Evolutionary conservation across 2,113 vertebrate species (phyloP).

Genomic region (Vicugna pacos): DNA sequence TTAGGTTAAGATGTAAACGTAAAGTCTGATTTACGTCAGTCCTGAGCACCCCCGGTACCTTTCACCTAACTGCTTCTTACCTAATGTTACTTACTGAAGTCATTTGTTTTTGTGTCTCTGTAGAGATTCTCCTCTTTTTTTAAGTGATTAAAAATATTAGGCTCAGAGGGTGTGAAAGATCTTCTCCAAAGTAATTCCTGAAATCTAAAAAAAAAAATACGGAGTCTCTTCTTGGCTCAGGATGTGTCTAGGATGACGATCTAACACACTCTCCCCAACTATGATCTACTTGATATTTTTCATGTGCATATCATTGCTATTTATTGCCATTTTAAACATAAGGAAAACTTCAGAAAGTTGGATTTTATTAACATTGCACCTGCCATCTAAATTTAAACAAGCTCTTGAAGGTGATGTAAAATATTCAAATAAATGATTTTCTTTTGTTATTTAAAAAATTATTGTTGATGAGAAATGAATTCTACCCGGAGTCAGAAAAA

Average conservation of each 20-base stretch:
- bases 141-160: background rate
- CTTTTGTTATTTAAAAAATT: conserved; percentile 28
- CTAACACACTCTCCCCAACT: background rate
- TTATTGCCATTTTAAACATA: conserved; percentile 59
- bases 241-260: conserved; percentile 51
- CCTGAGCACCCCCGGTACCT: accelerated
- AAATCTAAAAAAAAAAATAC: conserved; percentile 8
- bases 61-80: background rate
- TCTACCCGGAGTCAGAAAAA: conserved; percentile 13
- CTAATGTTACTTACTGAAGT: background rate
- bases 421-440: conserved; percentile 63
- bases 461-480: conserved; percentile 3
- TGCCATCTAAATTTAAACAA: conserved; percentile 68
- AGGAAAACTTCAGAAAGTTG: conserved; percentile 52
- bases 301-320: conserved; percentile 34
- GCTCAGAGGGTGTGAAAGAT: background rate
- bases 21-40: background rate
- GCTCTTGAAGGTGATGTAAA: conserved; percentile 26
- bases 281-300: conserved; percentile 50
- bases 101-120: background rate
- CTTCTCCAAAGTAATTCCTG: conserved; percentile 11
- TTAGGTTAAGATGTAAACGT: background rate
- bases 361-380: conserved; percentile 68
- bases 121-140: background rate
- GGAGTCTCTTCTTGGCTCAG: background rate